These are phyloP conservation scores for Meandrina meandrites DNA, from an alignment of 92 coral and sea anemone species.

Conservation along the genomic window DNA sequence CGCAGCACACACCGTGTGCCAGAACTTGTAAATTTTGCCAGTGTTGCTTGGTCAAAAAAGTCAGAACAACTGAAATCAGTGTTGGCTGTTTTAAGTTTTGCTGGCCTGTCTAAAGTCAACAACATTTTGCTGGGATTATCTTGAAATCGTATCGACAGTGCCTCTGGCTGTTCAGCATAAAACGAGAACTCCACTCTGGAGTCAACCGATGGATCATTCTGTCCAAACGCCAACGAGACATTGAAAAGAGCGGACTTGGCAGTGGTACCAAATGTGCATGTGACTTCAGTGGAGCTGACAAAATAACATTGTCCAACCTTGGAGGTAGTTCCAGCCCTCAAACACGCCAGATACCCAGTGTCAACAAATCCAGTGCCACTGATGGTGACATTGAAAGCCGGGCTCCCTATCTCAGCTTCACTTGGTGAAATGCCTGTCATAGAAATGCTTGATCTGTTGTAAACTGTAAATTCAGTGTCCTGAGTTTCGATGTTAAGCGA, in stretches of 20 bases:
- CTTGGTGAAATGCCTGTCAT: conserved; percentile 56
- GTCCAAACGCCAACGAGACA: conserved; percentile 62
- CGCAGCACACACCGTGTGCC: conserved; percentile 44
- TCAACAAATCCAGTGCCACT: conserved; percentile 78
- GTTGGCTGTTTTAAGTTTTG: not conserved
- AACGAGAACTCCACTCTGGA: conserved; percentile 45
- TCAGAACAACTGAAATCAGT: conserved; percentile 36
- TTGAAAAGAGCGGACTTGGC: conserved; percentile 46
- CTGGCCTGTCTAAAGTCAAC: conserved; percentile 38
- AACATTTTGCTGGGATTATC: conserved; percentile 56
- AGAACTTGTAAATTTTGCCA: conserved; percentile 43
- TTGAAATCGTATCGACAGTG: conserved; percentile 30
- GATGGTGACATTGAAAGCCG: conserved; percentile 44
- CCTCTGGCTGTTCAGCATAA: conserved; percentile 47
- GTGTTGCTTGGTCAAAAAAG: conserved; percentile 44
- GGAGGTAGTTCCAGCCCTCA: conserved; percentile 19
- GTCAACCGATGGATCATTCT: conserved; percentile 25
- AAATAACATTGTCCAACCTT: conserved; percentile 36
- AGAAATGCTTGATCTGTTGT: conserved; percentile 58
- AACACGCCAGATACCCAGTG: conserved; percentile 68
- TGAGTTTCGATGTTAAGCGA: not conserved
- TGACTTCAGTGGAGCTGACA: conserved; percentile 52
- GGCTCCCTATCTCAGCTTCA: conserved; percentile 39
- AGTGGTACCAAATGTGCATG: conserved; percentile 48
- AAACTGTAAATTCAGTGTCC: conserved; percentile 57